Conservation (phyloP, 1,140 invertebrate species). For the Aporrectodea caliginosa region DNA sequence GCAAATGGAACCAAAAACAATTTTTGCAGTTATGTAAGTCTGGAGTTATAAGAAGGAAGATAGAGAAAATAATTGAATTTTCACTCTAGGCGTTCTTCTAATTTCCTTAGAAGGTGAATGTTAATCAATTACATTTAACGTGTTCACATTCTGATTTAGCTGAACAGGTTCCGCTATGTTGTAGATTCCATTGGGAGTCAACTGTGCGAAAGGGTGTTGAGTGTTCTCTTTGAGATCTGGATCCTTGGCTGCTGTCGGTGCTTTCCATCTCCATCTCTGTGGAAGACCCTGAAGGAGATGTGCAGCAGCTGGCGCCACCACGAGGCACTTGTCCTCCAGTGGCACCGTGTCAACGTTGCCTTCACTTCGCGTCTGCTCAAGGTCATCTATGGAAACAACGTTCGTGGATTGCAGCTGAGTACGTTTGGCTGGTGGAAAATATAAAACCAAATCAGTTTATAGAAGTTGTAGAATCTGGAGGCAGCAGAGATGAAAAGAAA, state of each 20-base stretch:
- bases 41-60: no score
- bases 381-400: constrained; percentile 73
- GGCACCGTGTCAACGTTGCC: constrained; percentile 87
- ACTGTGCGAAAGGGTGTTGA: constrained; percentile 85
- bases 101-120: no score
- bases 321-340: constrained; percentile 81
- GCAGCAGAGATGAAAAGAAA: no score
- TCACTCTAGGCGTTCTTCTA: no score
- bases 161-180: no score
- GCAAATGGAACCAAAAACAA: no score
- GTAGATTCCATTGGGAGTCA: constrained; percentile 88
- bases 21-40: no score
- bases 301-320: constrained; percentile 90
- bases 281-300: constrained; percentile 91
- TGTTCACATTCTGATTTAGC: no score
- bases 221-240: constrained; percentile 91
- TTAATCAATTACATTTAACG: no score
- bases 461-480: no score
- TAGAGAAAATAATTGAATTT: no score
- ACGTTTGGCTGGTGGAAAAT: neutral
- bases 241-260: constrained; percentile 82
- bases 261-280: constrained; percentile 86
- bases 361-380: constrained; percentile 77
- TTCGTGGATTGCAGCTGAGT: neutral
- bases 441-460: no score